These are phyloP conservation scores for Margarornis squamiger DNA, from an alignment of 2,797 vertebrate genomes.

Conservation along the genomic window DNA sequence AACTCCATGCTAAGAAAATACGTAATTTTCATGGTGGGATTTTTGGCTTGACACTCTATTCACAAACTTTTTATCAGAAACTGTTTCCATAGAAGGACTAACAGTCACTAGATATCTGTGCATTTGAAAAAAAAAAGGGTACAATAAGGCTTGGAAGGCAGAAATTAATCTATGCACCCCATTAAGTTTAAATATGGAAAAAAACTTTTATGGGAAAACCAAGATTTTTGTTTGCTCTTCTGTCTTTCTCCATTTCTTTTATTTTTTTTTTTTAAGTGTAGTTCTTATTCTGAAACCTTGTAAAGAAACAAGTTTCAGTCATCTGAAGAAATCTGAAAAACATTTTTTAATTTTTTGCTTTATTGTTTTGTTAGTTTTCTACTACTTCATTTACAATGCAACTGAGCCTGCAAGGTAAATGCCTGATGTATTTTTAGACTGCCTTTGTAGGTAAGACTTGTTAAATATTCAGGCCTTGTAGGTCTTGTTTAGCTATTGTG, in stretches of 20 bases:
- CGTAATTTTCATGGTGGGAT: background rate
- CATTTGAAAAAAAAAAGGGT: background rate
- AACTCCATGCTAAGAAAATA: background rate
- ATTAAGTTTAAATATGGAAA: background rate
- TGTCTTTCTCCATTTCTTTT: background rate
- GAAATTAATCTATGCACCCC: background rate
- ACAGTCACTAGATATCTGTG: background rate
- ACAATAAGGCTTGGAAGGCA: background rate
- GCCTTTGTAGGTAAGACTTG: background rate
- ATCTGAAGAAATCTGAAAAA: background rate
- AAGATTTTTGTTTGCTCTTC: background rate
- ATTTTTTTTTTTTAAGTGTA: background rate
- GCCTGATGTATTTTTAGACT: background rate
- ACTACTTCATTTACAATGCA: background rate
- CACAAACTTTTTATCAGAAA: background rate
- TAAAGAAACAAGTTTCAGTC: background rate
- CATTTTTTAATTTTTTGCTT: background rate
- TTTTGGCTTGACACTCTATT: background rate
- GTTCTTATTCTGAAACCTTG: background rate
- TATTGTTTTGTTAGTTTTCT: background rate
- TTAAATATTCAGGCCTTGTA: background rate
- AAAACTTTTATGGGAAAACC: background rate
- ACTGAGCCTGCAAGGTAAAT: background rate
- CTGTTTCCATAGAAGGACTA: background rate
- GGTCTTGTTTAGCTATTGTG: background rate